phyloP scores from a whole-genome alignment of 2,797 vertebrate genomes.

The Pantherophis alleghaniensis region DNA sequence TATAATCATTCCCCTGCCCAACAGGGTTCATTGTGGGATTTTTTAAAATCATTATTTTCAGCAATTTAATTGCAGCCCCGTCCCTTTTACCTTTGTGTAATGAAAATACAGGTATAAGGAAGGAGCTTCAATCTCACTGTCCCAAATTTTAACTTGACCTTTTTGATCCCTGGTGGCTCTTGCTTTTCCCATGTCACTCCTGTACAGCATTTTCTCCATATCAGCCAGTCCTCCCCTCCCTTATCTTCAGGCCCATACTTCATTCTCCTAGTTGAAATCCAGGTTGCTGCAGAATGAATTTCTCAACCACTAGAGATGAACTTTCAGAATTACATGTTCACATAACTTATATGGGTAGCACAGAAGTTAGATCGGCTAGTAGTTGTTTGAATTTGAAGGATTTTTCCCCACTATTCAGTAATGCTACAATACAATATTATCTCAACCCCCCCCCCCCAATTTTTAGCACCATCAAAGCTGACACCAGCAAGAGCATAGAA shows the following conservation, averaged over 20 bases:
- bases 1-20: neutral
- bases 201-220: neutral
- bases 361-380: neutral
- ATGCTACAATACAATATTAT: neutral
- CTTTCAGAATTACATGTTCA: neutral
- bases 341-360: neutral
- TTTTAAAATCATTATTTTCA: neutral
- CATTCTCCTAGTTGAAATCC: neutral
- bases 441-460: rapidly evolving
- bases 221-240: neutral
- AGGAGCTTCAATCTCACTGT: neutral
- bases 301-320: neutral
- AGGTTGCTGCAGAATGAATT: neutral
- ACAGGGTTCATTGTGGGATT: neutral
- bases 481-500: neutral
- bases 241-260: neutral
- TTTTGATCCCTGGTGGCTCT: neutral
- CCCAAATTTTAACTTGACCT: neutral
- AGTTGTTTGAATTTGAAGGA: neutral
- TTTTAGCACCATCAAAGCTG: neutral
- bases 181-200: neutral
- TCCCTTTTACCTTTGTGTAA: neutral
- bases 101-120: neutral
- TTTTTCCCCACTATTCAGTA: neutral
- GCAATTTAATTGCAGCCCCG: neutral